phyloP scores from a whole-genome alignment of 1,140 invertebrate genomes.

The Rhyzopertha dominica region DNA sequence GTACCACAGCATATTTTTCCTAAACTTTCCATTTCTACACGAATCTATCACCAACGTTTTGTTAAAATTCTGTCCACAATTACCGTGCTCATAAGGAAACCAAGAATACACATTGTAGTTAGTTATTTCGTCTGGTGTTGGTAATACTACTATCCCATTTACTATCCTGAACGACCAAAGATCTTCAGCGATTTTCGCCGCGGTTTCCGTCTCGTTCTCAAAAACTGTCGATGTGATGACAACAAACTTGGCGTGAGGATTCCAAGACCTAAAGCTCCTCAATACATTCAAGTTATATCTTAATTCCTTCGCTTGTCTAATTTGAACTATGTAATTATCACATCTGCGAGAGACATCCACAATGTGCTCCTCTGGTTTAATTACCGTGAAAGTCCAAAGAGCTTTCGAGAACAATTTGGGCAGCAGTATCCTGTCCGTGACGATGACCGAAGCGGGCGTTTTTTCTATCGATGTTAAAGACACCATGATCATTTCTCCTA shows the following conservation, averaged over 20 bases:
- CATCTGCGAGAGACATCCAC: neutral
- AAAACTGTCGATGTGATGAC: conserved; percentile 22
- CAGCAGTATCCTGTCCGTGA: neutral
- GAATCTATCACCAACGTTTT: conserved; percentile 12
- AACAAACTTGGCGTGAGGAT: conserved; percentile 32
- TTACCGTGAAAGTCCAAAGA: neutral
- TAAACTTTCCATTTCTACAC: conserved; percentile 17
- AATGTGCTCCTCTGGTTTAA: neutral
- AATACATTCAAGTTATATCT: conserved; percentile 10
- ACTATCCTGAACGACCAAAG: conserved; percentile 20
- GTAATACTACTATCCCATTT: conserved; percentile 22
- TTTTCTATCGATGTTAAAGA: no score
- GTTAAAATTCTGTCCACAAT: conserved; percentile 22
- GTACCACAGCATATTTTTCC: conserved; percentile 17
- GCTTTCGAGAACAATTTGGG: neutral
- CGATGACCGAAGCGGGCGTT: no score
- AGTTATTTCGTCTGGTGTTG: conserved; percentile 2
- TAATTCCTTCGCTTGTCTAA: conserved; percentile 15
- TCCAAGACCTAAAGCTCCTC: conserved; percentile 17
- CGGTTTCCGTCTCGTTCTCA: conserved; percentile 4
- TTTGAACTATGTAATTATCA: conserved; percentile 20
- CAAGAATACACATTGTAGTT: conserved; percentile 26
- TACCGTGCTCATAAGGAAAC: conserved; percentile 25
- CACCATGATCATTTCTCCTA: no score
- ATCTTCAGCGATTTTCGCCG: conserved; percentile 15